Percentiles rank a stretch among this genome's conserved stretches.
Conservation (phyloP, 1,140 invertebrate genomes). For the Druon quercuslanigerum region DNA sequence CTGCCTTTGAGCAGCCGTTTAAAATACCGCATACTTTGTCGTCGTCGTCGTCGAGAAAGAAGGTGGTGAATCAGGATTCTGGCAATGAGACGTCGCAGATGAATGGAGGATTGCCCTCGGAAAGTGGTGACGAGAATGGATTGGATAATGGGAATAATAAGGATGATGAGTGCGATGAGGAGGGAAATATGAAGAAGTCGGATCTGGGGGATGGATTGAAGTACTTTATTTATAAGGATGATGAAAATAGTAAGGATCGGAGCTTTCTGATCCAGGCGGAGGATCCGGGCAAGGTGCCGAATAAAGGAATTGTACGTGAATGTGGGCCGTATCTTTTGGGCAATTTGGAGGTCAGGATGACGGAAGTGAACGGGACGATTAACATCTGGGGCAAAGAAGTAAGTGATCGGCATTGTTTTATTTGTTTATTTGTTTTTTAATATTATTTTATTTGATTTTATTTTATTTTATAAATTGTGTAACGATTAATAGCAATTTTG, state of each 20-base stretch:
- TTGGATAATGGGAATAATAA: too few species aligned
- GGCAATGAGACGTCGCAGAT: background rate
- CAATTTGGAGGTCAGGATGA: slow-evolving; percentile 72
- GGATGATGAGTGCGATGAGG: slow-evolving; percentile 31
- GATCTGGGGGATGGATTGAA: slow-evolving; percentile 59
- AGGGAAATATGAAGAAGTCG: slow-evolving; percentile 41
- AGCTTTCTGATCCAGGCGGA: slow-evolving; percentile 70
- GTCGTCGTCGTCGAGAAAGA: slow-evolving; percentile 4
- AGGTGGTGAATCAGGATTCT: slow-evolving; percentile 24
- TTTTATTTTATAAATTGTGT: background rate
- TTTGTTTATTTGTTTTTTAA: too few species aligned
- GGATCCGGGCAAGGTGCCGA: slow-evolving; percentile 48
- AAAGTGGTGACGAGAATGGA: slow-evolving; percentile 9
- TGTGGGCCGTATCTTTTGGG: slow-evolving; percentile 71
- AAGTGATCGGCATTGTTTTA: slow-evolving; percentile 31
- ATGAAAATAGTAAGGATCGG: slow-evolving; percentile 62
- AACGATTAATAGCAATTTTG: too few species aligned
- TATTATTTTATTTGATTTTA: too few species aligned
- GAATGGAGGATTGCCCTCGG: background rate
- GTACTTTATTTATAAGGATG: slow-evolving; percentile 67
- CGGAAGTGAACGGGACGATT: slow-evolving; percentile 70
- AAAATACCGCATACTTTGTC: slow-evolving; percentile 60
- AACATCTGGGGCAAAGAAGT: slow-evolving; percentile 74
- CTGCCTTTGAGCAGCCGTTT: slow-evolving; percentile 51
- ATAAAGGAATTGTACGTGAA: slow-evolving; percentile 55